These are phyloP conservation scores for Diabrotica balteata DNA, from an alignment of 2,888 invertebrate species.

Conservation along the genomic window DNA sequence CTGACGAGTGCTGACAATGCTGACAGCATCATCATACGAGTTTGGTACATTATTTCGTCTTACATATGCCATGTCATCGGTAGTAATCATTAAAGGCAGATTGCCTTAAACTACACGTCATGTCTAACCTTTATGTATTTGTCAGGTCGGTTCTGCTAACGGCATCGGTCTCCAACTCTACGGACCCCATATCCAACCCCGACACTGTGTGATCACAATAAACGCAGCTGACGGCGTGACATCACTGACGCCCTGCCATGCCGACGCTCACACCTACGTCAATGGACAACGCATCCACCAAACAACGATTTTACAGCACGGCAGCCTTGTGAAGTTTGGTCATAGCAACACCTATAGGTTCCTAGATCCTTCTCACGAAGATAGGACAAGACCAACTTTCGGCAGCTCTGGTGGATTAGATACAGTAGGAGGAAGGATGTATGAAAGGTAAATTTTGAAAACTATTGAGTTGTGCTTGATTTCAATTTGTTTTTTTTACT, in stretches of 20 bases:
- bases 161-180: slow-evolving; percentile 80
- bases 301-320: slow-evolving; percentile 89
- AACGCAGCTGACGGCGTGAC: slow-evolving; percentile 88
- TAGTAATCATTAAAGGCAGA: too few relatives aligned
- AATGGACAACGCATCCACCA: slow-evolving; percentile 92
- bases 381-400: slow-evolving; percentile 75
- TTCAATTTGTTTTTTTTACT: too few relatives aligned
- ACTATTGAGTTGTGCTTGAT: too few relatives aligned
- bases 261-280: slow-evolving; percentile 93
- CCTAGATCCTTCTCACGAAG: slow-evolving; percentile 83
- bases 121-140: slow-evolving; percentile 16
- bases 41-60: too few relatives aligned
- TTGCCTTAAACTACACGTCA: too few relatives aligned
- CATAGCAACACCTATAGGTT: slow-evolving; percentile 86
- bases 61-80: too few relatives aligned
- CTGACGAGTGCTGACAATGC: too few relatives aligned
- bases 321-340: slow-evolving; percentile 84
- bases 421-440: slow-evolving; percentile 74
- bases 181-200: slow-evolving; percentile 90
- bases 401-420: slow-evolving; percentile 49
- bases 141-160: slow-evolving; percentile 78
- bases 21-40: too few relatives aligned
- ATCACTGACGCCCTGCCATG: slow-evolving; percentile 89
- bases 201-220: slow-evolving; percentile 90
- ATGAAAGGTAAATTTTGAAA: slow-evolving; percentile 72